Evolutionary conservation across 2,888 invertebrate species (phyloP), one percentile per base, ranked within the genome.

Genomic region (Hypselothyrea guttata): DNA sequence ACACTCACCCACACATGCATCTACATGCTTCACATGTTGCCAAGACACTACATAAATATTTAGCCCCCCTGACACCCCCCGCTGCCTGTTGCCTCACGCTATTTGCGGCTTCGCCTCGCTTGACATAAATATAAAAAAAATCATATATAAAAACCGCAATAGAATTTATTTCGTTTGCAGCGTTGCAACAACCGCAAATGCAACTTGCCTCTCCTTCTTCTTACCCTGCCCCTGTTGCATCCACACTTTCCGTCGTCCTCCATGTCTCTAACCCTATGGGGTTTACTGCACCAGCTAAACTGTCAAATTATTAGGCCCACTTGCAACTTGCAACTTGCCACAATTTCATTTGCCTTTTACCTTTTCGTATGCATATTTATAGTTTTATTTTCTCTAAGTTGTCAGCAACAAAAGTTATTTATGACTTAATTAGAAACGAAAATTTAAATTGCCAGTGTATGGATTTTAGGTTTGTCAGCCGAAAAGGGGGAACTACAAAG

Each of bases 131-230:
- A 72, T 62, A 64, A 68, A 69, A 68, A 69, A 76, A 79, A 78
- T 72, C 76, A 77, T 85, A 82, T 84, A 82, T 81, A 86, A 84
- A 85, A 84, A 85, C 83, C 85, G 85, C 82, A 83, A 83, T 86
- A 83, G 82, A 83, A 83, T 86, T 84, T 83, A 83, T 86, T 84
- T 77, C 66, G 72, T 74, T 49, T 22, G 68, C 64, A 49, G 58
- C 52, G 60, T 52, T 59, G 57, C 42, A 48, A 58, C 57, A 60
- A 71, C 79, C 78, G 75, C 82, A 86, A 76, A 58, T 55, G 57
- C 54, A 70, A 37, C 40, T 45, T 11, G 8, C 18, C 47, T 31
- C 28, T 55, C 40, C n/a, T 22, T 30, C 18, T 28, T 8, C 9
- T n/a, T 31, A 27, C 52, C 40, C n/a, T 22, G 30, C 18, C 37